Conservation (phyloP, 2,797 vertebrate genomes). For the Intellagama lesueurii region DNA sequence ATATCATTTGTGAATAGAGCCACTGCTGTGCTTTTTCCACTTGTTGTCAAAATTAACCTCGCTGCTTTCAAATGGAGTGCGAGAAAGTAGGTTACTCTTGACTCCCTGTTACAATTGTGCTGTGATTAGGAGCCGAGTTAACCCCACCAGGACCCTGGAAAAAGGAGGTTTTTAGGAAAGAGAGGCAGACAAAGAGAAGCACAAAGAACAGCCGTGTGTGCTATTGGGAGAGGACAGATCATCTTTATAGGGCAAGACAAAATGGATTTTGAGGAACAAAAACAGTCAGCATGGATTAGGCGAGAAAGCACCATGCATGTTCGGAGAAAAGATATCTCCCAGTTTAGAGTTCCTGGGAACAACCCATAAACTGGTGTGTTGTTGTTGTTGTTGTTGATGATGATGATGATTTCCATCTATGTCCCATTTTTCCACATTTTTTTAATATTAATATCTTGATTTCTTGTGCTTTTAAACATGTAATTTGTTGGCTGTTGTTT, state of each 20-base stretch:
- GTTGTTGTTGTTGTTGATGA: no score
- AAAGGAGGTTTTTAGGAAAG: conserved; percentile 30
- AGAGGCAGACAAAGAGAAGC: conserved; percentile 10
- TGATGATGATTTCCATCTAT: no score
- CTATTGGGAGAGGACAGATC: conserved; percentile 28
- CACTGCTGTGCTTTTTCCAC: conserved; percentile 63
- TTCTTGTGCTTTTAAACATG: no score
- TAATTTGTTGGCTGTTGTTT: no score
- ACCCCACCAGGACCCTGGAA: conserved; percentile 51
- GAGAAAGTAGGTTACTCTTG: conserved; percentile 72
- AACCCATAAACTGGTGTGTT: no score
- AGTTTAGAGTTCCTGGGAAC: no score
- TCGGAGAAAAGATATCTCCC: no score
- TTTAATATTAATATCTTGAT: no score
- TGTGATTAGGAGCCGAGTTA: conserved; percentile 51
- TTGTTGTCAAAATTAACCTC: conserved; percentile 76
- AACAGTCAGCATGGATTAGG: no score
- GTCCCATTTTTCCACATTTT: no score
- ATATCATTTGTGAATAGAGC: conserved; percentile 57
- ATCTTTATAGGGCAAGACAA: conserved; percentile 25
- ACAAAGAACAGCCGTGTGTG: background rate
- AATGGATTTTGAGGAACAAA: background rate
- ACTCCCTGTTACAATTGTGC: conserved; percentile 46
- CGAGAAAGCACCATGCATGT: no score
- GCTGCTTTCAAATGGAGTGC: conserved; percentile 59